These are phyloP conservation scores for Blastobasis adustella DNA, from an alignment of 2,888 invertebrate species.

Conservation along the genomic window DNA sequence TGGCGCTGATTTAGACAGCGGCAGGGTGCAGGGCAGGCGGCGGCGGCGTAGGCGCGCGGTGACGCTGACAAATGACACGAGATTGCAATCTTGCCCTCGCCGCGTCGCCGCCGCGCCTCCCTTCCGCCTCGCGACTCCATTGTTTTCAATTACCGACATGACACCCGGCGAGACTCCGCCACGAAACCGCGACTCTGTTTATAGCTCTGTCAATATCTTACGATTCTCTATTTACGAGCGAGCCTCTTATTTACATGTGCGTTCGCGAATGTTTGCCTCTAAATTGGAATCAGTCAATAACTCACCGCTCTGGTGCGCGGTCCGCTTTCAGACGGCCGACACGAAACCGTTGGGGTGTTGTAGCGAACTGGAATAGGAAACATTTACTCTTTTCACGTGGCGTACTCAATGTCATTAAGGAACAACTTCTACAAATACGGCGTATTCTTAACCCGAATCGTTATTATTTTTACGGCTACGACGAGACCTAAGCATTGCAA, in stretches of 20 bases:
- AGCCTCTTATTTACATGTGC: slow-evolving; percentile 49
- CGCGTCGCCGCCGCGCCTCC: slow-evolving; percentile 34
- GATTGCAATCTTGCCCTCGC: slow-evolving; percentile 82
- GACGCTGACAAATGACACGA: slow-evolving; percentile 87
- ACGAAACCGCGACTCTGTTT: slow-evolving; percentile 62
- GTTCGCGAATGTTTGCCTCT: slow-evolving; percentile 26
- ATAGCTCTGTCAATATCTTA: slow-evolving; percentile 57
- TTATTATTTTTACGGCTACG: neutral
- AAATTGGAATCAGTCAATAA: slow-evolving; percentile 54
- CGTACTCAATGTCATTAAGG: slow-evolving; percentile 24
- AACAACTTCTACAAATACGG: slow-evolving; percentile 11
- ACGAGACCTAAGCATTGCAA: too few species aligned
- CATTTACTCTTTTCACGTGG: slow-evolving; percentile 53
- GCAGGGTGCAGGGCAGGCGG: neutral
- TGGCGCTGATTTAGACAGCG: slow-evolving; percentile 59
- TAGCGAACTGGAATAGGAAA: slow-evolving; percentile 77
- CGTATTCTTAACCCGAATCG: slow-evolving; percentile 1
- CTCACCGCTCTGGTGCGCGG: slow-evolving; percentile 55
- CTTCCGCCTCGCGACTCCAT: slow-evolving; percentile 65
- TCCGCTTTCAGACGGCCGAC: slow-evolving; percentile 80
- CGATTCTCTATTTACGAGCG: slow-evolving; percentile 56
- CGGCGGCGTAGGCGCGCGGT: slow-evolving; percentile 52
- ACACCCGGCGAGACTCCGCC: slow-evolving; percentile 52
- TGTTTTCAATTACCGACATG: slow-evolving; percentile 73
- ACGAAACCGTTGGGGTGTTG: slow-evolving; percentile 84